Evolutionary conservation across 1,140 invertebrate species (phyloP).

Genomic region (Leptoteleia sp.): DNA sequence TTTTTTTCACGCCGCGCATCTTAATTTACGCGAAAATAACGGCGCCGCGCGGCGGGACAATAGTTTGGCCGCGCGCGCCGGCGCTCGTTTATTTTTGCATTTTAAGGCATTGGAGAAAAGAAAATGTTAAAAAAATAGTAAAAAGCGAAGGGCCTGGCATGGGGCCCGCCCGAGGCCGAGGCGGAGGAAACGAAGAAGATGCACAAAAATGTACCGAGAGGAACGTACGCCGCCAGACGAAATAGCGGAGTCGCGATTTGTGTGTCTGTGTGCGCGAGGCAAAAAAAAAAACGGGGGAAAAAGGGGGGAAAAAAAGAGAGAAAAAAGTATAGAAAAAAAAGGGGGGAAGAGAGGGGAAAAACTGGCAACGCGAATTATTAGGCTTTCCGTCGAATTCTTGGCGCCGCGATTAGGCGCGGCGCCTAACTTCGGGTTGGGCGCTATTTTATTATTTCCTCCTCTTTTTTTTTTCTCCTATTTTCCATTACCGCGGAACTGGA

Average conservation of each 20-base stretch:
- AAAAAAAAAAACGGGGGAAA: too few relatives aligned
- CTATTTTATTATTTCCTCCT: too few relatives aligned
- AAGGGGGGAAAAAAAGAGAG: too few relatives aligned
- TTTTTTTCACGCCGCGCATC: too few relatives aligned
- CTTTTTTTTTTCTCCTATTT: neutral
- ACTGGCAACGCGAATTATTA: slow-evolving; percentile 30
- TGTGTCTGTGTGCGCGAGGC: slow-evolving; percentile 22
- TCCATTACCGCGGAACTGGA: neutral
- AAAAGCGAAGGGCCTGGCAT: slow-evolving; percentile 75
- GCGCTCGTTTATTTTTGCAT: slow-evolving; percentile 80
- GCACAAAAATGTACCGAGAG: slow-evolving; percentile 76
- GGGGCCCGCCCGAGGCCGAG: slow-evolving; percentile 71
- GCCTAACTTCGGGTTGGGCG: slow-evolving; percentile 11
- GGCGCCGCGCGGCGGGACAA: slow-evolving; percentile 64
- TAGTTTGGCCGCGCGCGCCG: slow-evolving; percentile 63
- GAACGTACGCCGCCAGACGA: slow-evolving; percentile 74
- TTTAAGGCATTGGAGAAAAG: slow-evolving; percentile 80
- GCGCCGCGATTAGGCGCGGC: slow-evolving; percentile 22
- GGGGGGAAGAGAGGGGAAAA: slow-evolving; percentile 16
- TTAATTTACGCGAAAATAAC: slow-evolving; percentile 69
- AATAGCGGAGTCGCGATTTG: slow-evolving; percentile 59
- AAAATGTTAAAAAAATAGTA: slow-evolving; percentile 79
- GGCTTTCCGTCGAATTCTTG: slow-evolving; percentile 17
- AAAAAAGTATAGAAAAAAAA: too few relatives aligned
- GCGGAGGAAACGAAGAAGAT: slow-evolving; percentile 70